Evolutionary conservation across 2,888 invertebrate species (phyloP).

Genomic region (Uropetala carovei): DNA sequence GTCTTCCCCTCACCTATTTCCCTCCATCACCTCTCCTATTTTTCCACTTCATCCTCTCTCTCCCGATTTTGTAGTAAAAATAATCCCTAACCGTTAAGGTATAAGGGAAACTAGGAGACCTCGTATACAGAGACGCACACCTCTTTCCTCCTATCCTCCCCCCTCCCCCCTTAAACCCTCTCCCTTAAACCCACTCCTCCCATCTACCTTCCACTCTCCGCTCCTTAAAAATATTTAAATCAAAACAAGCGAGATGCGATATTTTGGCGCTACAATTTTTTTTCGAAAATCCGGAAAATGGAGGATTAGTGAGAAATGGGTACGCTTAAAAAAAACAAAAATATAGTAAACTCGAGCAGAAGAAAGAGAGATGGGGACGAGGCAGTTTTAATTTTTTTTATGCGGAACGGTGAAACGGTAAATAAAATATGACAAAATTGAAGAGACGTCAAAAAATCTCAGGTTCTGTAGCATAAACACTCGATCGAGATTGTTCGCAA

Average conservation of each 20-base stretch:
- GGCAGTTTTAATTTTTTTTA: neutral
- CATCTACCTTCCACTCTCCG: neutral
- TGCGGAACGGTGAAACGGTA: neutral
- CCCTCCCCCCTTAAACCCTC: neutral
- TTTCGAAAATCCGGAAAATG: slow-evolving; percentile 29
- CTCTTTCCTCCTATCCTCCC: neutral
- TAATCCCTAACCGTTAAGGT: too few relatives aligned
- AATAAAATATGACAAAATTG: neutral
- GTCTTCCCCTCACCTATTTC: neutral
- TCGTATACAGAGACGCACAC: neutral
- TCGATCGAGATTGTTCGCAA: neutral
- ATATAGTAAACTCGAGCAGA: neutral
- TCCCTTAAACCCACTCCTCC: neutral
- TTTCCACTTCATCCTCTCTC: neutral
- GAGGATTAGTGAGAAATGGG: slow-evolving; percentile 35
- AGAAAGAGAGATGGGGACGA: neutral
- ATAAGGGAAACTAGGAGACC: too few relatives aligned
- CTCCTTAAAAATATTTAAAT: slow-evolving; percentile 32
- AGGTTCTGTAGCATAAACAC: neutral
- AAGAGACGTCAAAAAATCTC: slow-evolving; percentile 3
- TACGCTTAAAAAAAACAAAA: neutral
- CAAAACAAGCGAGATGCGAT: slow-evolving; percentile 4
- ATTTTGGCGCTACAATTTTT: neutral
- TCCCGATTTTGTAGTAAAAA: too few relatives aligned
- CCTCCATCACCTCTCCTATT: neutral